Evolutionary conservation across 92 coral and sea anemone genomes (phyloP).

Genomic region (Virgularia gustaviana): DNA sequence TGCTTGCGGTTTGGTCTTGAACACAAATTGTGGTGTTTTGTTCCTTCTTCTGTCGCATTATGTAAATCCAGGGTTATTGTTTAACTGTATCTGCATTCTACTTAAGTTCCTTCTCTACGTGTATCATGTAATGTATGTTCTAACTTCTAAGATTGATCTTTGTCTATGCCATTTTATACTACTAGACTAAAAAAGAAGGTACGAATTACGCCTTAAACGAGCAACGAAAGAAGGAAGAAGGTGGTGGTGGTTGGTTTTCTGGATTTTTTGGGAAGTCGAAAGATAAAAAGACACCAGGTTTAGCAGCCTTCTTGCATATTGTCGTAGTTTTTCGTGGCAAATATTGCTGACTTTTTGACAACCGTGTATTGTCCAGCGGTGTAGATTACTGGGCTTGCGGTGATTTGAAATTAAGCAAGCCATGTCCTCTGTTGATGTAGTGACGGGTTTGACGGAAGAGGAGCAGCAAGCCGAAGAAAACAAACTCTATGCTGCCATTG

Average conservation of each 20-base stretch:
- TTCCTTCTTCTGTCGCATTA: too few relatives aligned
- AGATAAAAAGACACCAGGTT: slow-evolving; percentile 45
- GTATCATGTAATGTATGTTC: too few relatives aligned
- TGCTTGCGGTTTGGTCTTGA: too few relatives aligned
- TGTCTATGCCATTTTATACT: too few relatives aligned
- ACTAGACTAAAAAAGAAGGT: slow-evolving; percentile 67
- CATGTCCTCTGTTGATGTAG: not conserved
- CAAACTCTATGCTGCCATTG: slow-evolving; percentile 85
- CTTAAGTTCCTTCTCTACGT: too few relatives aligned
- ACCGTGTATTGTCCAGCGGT: not conserved
- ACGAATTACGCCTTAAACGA: slow-evolving; percentile 45
- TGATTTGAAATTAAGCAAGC: not conserved
- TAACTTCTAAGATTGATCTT: too few relatives aligned
- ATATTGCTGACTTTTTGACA: not conserved
- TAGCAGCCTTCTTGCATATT: not conserved
- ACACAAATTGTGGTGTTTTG: too few relatives aligned
- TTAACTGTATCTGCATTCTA: too few relatives aligned
- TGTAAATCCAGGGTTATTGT: too few relatives aligned
- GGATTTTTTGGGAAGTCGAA: slow-evolving; percentile 77
- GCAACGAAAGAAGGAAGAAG: slow-evolving; percentile 65
- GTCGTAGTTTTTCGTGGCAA: not conserved
- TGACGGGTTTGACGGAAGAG: slow-evolving; percentile 63
- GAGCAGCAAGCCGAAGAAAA: slow-evolving; percentile 81
- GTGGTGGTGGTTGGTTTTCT: slow-evolving; percentile 68
- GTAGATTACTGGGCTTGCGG: not conserved